Base-by-base conservation (phyloP, 2,888 invertebrate genomes). In the Andrena haemorrhoa region DNA sequence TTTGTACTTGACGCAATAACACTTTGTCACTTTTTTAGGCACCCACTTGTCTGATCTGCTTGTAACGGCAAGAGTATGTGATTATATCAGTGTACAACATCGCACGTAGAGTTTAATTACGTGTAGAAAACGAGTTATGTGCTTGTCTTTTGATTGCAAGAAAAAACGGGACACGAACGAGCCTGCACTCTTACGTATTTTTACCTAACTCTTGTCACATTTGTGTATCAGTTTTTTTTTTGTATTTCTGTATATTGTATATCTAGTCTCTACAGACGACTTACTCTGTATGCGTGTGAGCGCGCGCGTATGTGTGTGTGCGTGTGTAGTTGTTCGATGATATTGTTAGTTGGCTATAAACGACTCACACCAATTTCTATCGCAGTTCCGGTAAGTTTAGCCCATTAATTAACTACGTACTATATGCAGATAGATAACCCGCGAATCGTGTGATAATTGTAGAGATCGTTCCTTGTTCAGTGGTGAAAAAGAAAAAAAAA, bases 331-430 rank as follows among this genome's bases (percentile, higher is more conserved):
- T 82, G 79, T 86, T 87, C 84, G 86, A 89, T 88, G 83, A 88
- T 56, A 56, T 41, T 86, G 81, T 88, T 89, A 90, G 89, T 91
- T 90, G 90, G 89, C 89, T 92, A 90, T 89, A 26, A 83, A 89
- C 90, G 88, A 92, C 89, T 91, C 87, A 89, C 88, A 90, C 86
- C 89, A 90, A 91, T 90, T 90, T 91, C 89, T 90, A 92, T 89
- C 81, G 89, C 87, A 89, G 88, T 89, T 89, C 91, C 87, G 92
- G 93, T 92, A 92, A 92, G 92, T 92, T 89, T 88, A 85, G 88
- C 81, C 79, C 81, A 89, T 86, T 87, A 79, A 89, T 88, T 89
- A 74, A 61, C 26, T 79, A 75, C 64, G 53, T 69, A 74, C 56
- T 72, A 51, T 63, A 51, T 72, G 51, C 29, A 33, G 63, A 53